A percentile compares a stretch with the other conserved stretches of the same genome.
These are phyloP conservation scores for Dromius quadrimaculatus DNA, from an alignment of 2,888 invertebrate genomes.

Conservation along the genomic window DNA sequence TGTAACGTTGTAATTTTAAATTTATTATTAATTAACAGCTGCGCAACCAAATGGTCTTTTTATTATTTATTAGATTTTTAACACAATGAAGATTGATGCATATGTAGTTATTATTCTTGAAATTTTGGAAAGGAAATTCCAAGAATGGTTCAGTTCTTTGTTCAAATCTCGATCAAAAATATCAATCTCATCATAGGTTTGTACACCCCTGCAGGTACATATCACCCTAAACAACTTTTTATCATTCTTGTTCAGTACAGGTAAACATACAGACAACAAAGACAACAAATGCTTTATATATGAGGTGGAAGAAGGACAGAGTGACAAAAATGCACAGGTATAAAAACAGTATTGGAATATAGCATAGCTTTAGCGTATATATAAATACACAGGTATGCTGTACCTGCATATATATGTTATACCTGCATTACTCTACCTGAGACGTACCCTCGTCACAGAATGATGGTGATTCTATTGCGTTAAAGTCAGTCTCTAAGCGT, in stretches of 20 bases:
- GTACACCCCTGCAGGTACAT: conserved; percentile 49
- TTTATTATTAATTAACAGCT: too few relatives aligned
- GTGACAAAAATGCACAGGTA: conserved; percentile 32
- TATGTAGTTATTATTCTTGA: too few relatives aligned
- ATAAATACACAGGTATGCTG: conserved; percentile 32
- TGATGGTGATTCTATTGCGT: conserved; percentile 45
- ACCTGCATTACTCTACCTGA: conserved; percentile 37
- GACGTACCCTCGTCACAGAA: conserved; percentile 45
- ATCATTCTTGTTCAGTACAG: conserved; percentile 60
- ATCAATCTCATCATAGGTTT: conserved; percentile 11
- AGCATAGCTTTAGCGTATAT: background rate
- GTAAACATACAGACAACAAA: conserved; percentile 57
- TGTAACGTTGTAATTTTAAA: too few relatives aligned
- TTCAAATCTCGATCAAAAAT: conserved; percentile 2
- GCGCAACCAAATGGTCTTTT: too few relatives aligned
- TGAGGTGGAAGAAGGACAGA: conserved; percentile 10
- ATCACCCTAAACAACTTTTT: conserved; percentile 61
- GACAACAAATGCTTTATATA: conserved; percentile 17
- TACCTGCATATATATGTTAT: conserved; percentile 43
- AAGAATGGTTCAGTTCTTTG: background rate
- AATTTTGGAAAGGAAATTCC: too few relatives aligned
- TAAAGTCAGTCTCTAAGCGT: conserved; percentile 48
- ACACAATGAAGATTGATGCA: too few relatives aligned
- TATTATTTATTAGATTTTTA: too few relatives aligned
- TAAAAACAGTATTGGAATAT: conserved; percentile 40